Percentiles rank a stretch among this genome's conserved stretches.
Conservation (phyloP, 2,113 vertebrate species). For the Formicarius rufipectus region DNA sequence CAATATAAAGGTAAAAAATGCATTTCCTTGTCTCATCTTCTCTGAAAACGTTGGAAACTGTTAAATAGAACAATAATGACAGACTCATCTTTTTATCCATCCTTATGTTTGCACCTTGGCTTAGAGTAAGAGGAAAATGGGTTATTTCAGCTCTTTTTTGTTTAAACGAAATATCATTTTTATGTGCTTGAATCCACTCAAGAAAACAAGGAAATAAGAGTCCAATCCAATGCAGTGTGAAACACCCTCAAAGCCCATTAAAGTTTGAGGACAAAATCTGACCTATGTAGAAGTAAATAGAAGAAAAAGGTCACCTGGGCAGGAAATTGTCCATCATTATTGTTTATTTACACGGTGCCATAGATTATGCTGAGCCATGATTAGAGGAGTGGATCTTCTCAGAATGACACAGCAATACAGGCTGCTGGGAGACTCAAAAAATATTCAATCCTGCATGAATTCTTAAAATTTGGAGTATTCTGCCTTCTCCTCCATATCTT, state of each 20-base stretch:
- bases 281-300: background rate
- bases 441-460: background rate
- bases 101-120: background rate
- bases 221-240: background rate
- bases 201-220: background rate
- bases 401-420: background rate
- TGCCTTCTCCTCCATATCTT: background rate
- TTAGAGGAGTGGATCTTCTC: background rate
- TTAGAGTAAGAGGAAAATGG: background rate
- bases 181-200: background rate
- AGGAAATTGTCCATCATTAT: background rate
- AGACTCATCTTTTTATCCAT: background rate
- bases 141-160: background rate
- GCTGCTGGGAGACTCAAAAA: background rate
- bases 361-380: background rate
- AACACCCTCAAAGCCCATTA: background rate
- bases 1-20: constrained; percentile 36
- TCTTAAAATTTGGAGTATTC: background rate
- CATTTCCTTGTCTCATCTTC: constrained; percentile 31
- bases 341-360: background rate
- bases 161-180: background rate
- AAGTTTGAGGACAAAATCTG: background rate
- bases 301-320: background rate
- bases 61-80: background rate
- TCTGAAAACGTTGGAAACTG: background rate